phyloP scores from a whole-genome alignment of 2,113 vertebrate species.

The Vulpes lagopus region DNA sequence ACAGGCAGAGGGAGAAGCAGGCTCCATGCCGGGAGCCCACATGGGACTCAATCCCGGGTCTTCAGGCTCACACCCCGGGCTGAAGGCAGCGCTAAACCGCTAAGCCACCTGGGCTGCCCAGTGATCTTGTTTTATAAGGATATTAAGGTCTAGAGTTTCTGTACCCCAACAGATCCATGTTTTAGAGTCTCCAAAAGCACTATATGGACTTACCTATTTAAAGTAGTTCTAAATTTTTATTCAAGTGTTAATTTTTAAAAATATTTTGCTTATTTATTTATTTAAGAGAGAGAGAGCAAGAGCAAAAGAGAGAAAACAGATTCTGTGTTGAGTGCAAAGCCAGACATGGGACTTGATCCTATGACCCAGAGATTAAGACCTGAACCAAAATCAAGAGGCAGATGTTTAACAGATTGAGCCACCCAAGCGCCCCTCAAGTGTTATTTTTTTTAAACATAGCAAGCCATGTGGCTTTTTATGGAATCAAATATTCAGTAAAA shows the following conservation, averaged over 20 bases:
- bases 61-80: too few species aligned
- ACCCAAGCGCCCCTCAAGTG: not conserved
- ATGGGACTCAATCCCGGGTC: too few species aligned
- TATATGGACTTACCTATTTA: not conserved
- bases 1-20: too few species aligned
- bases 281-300: not conserved
- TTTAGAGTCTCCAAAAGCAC: not conserved
- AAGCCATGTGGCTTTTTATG: not conserved
- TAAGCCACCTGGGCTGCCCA: not conserved
- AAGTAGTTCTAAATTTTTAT: not conserved
- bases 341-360: not conserved
- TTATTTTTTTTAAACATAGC: not conserved
- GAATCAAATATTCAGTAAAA: not conserved
- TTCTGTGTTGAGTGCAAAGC: not conserved
- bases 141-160: not conserved
- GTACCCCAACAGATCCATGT: not conserved
- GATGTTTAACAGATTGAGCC: not conserved
- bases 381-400: not conserved
- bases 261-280: not conserved
- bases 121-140: conserved; percentile 33
- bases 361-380: not conserved
- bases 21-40: too few species aligned
- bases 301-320: not conserved
- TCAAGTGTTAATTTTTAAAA: not conserved
- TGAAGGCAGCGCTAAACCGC: too few species aligned